These are phyloP conservation scores for Nephrotoma flavescens DNA, from an alignment of 2,888 invertebrate genomes.

Conservation along the genomic window DNA sequence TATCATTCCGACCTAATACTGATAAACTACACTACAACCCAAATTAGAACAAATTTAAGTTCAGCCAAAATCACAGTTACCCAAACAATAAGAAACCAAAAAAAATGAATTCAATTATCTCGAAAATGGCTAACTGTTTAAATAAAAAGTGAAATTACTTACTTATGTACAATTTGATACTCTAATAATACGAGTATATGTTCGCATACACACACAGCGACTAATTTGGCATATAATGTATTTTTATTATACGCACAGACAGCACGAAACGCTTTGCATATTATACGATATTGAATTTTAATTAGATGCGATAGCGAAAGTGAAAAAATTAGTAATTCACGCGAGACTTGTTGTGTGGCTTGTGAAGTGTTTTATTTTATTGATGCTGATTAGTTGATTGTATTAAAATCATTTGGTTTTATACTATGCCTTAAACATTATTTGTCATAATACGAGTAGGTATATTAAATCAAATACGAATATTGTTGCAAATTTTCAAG, in stretches of 20 bases:
- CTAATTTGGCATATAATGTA: neutral
- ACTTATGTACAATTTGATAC: neutral
- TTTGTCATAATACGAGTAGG: no score
- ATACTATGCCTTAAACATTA: no score
- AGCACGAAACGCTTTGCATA: neutral
- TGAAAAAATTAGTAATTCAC: neutral
- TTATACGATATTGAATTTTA: neutral
- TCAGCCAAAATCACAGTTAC: neutral
- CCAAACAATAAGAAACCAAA: neutral
- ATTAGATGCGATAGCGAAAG: neutral
- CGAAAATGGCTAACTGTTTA: neutral
- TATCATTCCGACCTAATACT: neutral
- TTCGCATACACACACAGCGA: neutral
- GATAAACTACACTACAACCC: neutral
- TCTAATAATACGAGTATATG: neutral
- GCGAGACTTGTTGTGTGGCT: neutral
- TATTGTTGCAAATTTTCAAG: no score
- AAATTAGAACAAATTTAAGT: neutral
- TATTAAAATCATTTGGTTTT: no score
- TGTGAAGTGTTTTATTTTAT: neutral
- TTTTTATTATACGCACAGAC: neutral
- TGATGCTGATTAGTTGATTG: neutral
- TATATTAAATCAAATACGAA: no score
- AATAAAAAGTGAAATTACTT: neutral
- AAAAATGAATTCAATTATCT: neutral